Conservation (phyloP, 2,797 vertebrate species). For the Melopsittacus undulatus region DNA sequence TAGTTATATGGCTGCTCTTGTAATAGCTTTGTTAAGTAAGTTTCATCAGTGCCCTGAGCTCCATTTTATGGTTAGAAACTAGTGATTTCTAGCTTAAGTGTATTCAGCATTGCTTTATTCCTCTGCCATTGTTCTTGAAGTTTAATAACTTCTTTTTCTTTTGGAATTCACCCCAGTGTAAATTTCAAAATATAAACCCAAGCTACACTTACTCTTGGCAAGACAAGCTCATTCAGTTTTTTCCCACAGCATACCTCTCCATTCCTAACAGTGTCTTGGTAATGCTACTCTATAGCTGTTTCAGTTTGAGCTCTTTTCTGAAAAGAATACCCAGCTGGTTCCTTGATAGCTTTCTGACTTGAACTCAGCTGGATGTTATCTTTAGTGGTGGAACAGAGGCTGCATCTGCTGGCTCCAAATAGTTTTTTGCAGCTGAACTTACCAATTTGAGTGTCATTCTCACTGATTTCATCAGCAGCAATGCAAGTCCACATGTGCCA, state of each 20-base stretch:
- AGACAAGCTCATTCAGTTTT: not conserved
- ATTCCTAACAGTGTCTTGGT: not conserved
- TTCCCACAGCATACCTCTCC: not conserved
- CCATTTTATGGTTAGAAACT: not conserved
- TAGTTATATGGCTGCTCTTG: not conserved
- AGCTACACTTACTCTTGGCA: not conserved
- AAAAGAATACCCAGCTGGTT: not conserved
- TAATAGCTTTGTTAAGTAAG: not conserved
- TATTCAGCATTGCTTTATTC: not conserved
- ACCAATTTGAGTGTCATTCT: fast-evolving
- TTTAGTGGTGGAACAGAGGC: not conserved
- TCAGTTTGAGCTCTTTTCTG: not conserved
- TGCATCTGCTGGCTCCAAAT: not conserved
- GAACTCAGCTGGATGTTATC: not conserved
- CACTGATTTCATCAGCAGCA: not conserved
- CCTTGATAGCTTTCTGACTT: not conserved
- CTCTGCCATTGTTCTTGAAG: not conserved
- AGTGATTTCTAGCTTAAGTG: not conserved
- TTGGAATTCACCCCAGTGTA: not conserved
- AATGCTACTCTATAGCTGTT: not conserved
- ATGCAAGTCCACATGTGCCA: not conserved
- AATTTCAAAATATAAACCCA: not conserved
- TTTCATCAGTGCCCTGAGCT: not conserved
- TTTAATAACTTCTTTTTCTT: not conserved
- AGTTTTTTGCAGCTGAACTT: not conserved